phyloP scores from a whole-genome alignment of 2,113 vertebrate genomes.

The Raja brachyura region DNA sequence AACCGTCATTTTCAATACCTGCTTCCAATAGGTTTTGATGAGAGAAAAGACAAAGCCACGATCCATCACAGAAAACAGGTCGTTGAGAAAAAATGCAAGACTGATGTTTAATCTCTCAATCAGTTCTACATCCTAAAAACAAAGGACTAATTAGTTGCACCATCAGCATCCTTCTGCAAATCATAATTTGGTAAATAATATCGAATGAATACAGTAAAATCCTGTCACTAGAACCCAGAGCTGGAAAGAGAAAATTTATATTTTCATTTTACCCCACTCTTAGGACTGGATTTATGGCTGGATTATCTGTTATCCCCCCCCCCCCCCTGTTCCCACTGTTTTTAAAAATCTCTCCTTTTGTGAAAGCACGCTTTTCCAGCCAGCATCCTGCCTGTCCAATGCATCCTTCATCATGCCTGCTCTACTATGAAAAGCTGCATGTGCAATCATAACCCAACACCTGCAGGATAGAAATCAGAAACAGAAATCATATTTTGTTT shows the following conservation, averaged over 20 bases:
- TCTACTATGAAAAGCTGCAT: neutral
- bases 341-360: neutral
- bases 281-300: neutral
- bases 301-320: neutral
- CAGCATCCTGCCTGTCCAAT: neutral
- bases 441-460: neutral
- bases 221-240: neutral
- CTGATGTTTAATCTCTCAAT: conserved; percentile 93
- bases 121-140: conserved; percentile 82
- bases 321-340: neutral
- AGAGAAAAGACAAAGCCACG: conserved; percentile 89
- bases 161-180: neutral
- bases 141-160: conserved; percentile 12
- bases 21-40: conserved; percentile 88
- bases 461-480: neutral
- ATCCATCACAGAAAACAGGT: conserved; percentile 94
- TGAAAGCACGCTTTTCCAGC: neutral
- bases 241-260: no score
- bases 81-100: conserved; percentile 93
- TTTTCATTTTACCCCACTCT: neutral
- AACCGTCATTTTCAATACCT: conserved; percentile 58
- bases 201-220: neutral
- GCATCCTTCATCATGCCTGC: neutral
- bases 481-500: no score
- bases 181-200: neutral